Base-by-base conservation (phyloP, 2,113 vertebrate genomes). In the Oncorhynchus mykiss region DNA sequence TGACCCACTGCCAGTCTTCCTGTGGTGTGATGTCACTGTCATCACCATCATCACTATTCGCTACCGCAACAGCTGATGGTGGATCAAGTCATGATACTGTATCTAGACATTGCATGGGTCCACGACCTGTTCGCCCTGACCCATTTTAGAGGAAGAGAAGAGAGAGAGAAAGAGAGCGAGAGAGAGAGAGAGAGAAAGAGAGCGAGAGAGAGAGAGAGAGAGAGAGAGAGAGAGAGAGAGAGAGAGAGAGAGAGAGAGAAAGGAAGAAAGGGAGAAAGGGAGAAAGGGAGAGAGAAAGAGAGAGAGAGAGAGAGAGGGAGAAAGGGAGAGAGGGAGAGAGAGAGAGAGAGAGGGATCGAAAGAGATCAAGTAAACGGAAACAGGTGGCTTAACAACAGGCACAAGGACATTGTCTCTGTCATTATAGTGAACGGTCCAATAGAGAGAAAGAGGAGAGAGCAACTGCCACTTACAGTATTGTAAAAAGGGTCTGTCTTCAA, bases 31-130 rank as follows among this genome's bases (percentile, higher is more conserved):
- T 75, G 83, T 84, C 83, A 87, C 74, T 7, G 70, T 18, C 68
- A 73, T 79, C 74, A 83, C 83, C 48, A 67, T 81, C 20, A 59
- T 75, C 67, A 71, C 60, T 14, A 13, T 65, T 82, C 49, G 62
- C 73, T 57, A 64, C 77, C 8, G 34, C 34, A 87, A 74, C 87
- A 90, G 86, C 86, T 87, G 88, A 81, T 31, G 6, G 57, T 16
- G 48, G 1, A 31, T 65, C 70, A 57, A 31, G 81, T 72, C 82
- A 80, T 64, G 45, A 34, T 31, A 45, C 39, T 11, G 13, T 24
- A n/a, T 24, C 62, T 11, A n/a, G 22, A 64, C 9, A 11, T 11
- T 64, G 62, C 54, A 64, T 22, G n/a, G 62, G 9, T 64, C 62
- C 62, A 64, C 5, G 1, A 25, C 22, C n/a, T 64, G 62, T n/a